Conservation (phyloP, 2,797 vertebrate genomes). For the Parotocinclus haroldoi region DNA sequence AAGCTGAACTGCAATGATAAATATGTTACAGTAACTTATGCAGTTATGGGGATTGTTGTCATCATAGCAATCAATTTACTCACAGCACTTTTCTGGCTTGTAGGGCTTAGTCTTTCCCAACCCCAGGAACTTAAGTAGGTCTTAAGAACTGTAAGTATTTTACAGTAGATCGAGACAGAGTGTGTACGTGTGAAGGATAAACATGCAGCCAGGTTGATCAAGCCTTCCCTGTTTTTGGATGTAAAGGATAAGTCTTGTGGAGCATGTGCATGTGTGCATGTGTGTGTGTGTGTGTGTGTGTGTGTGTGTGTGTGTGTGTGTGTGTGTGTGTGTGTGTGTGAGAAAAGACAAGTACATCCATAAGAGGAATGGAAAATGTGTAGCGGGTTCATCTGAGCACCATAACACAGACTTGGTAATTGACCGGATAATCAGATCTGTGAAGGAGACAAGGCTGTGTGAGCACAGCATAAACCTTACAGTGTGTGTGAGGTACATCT, state of each 20-base stretch:
- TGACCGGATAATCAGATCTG: constrained; percentile 69
- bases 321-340: constrained; percentile 22
- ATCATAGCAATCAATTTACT: constrained; percentile 51
- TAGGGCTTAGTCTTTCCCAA: constrained; percentile 37
- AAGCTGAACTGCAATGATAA: constrained; percentile 40
- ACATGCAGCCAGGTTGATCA: constrained; percentile 27
- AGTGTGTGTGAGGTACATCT: constrained; percentile 46
- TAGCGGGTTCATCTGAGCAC: constrained; percentile 61
- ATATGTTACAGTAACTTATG: constrained; percentile 55
- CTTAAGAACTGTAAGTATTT: constrained; percentile 34
- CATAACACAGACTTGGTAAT: constrained; percentile 63
- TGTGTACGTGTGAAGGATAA: constrained; percentile 36
- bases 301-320: constrained; percentile 19
- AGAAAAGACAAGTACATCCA: constrained; percentile 58
- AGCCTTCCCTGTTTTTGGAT: constrained; percentile 38
- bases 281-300: constrained; percentile 21
- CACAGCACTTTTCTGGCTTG: constrained; percentile 35
- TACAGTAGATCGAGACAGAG: constrained; percentile 23
- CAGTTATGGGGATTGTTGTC: constrained; percentile 56
- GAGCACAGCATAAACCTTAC: constrained; percentile 53
- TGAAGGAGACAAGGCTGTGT: constrained; percentile 49
- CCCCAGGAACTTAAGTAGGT: constrained; percentile 18
- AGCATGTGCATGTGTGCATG: constrained; percentile 18
- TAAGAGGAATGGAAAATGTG: constrained; percentile 78
- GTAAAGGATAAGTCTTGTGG: constrained; percentile 41